Percentiles rank a stretch among this genome's conserved stretches.
Conservation (phyloP, 2,113 vertebrate genomes). For the Acanthisitta chloris region DNA sequence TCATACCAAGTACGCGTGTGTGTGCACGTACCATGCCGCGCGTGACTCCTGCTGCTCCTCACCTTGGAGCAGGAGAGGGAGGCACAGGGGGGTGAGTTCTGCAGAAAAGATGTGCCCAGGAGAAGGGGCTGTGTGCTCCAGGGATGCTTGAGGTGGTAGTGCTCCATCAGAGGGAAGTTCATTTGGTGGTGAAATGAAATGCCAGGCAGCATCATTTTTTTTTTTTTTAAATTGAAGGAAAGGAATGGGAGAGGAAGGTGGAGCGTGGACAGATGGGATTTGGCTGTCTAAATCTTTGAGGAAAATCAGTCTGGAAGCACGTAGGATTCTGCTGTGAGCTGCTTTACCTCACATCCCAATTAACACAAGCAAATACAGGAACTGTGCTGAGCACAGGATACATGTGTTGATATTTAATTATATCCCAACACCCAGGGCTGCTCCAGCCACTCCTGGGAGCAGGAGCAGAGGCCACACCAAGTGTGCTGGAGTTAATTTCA, state of each 20-base stretch:
- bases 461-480: not conserved
- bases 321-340: not conserved
- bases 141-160: not conserved
- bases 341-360: conserved; percentile 47
- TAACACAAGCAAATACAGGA: conserved; percentile 36
- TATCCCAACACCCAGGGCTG: not conserved
- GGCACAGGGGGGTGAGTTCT: not conserved
- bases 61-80: not conserved
- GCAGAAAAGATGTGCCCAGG: not conserved
- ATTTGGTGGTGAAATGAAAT: not conserved
- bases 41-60: not conserved
- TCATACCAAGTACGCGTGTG: not conserved
- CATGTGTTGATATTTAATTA: conserved; percentile 60
- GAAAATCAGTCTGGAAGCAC: not conserved
- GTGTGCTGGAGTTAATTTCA: not conserved
- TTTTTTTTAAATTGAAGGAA: no score
- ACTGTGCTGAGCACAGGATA: conserved; percentile 20
- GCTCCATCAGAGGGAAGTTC: not conserved
- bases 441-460: not conserved
- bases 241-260: not conserved
- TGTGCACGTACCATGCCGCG: rapidly evolving
- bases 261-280: not conserved
- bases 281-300: not conserved
- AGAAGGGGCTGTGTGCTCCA: not conserved
- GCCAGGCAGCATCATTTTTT: not conserved